Evolutionary conservation across 2,888 invertebrate species (phyloP).

Genomic region (Syrista parreyssii): DNA sequence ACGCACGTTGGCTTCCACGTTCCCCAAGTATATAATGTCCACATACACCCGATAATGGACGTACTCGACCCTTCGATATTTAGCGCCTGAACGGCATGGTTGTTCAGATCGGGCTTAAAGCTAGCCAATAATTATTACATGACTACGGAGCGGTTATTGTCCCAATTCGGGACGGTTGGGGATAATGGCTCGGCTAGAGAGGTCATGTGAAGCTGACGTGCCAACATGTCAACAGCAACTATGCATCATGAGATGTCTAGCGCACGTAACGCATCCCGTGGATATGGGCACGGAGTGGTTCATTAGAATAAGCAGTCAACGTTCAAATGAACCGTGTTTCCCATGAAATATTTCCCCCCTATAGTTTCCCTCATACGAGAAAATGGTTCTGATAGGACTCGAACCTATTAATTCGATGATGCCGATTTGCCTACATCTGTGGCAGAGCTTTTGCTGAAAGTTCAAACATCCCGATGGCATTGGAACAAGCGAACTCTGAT

Average conservation of each 20-base stretch:
- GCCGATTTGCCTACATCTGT: background rate
- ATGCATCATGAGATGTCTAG: slow-evolving; percentile 64
- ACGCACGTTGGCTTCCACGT: background rate
- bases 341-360: slow-evolving; percentile 34
- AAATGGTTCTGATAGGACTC: background rate
- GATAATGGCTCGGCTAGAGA: slow-evolving; percentile 58
- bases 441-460: background rate
- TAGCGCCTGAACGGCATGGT: slow-evolving; percentile 12
- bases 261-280: slow-evolving; percentile 45
- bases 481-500: background rate
- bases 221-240: slow-evolving; percentile 65
- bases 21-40: background rate
- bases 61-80: background rate
- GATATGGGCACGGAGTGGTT: slow-evolving; percentile 35
- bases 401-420: background rate
- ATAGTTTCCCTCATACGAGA: background rate
- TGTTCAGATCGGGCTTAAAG: slow-evolving; percentile 26
- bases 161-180: slow-evolving; percentile 52
- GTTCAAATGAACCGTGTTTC: slow-evolving; percentile 35
- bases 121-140: slow-evolving; percentile 54
- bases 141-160: slow-evolving; percentile 56
- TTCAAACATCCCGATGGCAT: background rate
- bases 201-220: slow-evolving; percentile 63
- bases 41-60: background rate
- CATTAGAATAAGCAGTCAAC: slow-evolving; percentile 47